Conservation (phyloP, 2,888 invertebrate genomes). For the Gnatocerus cornutus region DNA sequence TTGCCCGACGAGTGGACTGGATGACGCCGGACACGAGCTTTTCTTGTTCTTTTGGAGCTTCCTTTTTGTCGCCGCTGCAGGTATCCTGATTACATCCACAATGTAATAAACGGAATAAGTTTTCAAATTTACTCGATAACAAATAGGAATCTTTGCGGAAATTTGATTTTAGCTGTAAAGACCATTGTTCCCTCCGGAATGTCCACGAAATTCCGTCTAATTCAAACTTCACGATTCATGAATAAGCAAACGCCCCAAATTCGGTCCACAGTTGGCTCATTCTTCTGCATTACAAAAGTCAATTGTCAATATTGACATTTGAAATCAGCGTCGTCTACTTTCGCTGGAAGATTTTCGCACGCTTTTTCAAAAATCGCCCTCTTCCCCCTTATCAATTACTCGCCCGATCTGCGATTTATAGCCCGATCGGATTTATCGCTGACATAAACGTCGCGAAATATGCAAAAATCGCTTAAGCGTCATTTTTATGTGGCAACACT, state of each 20-base stretch:
- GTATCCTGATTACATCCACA: neutral
- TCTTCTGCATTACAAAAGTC: slow-evolving; percentile 6
- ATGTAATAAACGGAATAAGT: no score
- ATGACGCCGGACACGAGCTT: slow-evolving; percentile 17
- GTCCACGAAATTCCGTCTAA: slow-evolving; percentile 2
- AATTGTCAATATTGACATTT: slow-evolving; percentile 30
- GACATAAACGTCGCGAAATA: slow-evolving; percentile 10
- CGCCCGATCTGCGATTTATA: slow-evolving; percentile 18
- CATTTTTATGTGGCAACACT: slow-evolving; percentile 8
- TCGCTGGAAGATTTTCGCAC: neutral
- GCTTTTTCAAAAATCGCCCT: no score
- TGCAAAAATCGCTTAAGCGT: slow-evolving; percentile 3
- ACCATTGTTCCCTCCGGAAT: no score
- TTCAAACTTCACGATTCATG: neutral
- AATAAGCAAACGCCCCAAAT: neutral
- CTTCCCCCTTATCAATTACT: slow-evolving; percentile 10
- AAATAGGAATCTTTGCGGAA: no score
- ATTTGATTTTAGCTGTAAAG: no score
- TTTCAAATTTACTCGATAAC: no score
- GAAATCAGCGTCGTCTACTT: slow-evolving; percentile 7
- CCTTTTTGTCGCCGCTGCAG: neutral
- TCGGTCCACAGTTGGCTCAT: slow-evolving; percentile 3
- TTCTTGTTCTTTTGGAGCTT: neutral
- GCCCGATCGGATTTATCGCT: slow-evolving; percentile 3
- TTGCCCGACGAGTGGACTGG: slow-evolving; percentile 24